Percentiles rank a stretch among this genome's conserved stretches.
phyloP scores from a whole-genome alignment of 2,113 vertebrate genomes.

The Regulus satrapa region DNA sequence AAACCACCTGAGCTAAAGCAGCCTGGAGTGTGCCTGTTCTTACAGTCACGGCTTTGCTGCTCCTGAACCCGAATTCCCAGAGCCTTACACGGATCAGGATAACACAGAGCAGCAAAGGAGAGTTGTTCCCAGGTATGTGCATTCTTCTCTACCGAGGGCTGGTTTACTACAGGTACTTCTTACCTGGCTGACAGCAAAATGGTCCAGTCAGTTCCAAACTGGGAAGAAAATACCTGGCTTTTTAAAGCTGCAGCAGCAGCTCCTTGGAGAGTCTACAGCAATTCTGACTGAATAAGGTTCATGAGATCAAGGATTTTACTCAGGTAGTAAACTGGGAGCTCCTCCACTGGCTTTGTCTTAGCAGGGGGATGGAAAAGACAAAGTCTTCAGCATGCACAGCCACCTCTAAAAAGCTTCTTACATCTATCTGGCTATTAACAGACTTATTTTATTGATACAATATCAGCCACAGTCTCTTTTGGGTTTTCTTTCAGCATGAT shows the following conservation, averaged over 20 bases:
- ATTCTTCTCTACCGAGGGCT: neutral
- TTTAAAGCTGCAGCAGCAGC: neutral
- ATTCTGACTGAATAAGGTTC: neutral
- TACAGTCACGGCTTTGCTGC: neutral
- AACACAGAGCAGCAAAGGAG: neutral
- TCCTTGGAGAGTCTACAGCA: neutral
- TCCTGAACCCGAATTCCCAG: neutral
- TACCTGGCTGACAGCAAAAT: neutral
- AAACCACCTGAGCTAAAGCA: neutral
- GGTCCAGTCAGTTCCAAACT: neutral
- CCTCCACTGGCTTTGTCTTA: neutral
- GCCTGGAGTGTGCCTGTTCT: neutral
- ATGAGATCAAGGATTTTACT: neutral
- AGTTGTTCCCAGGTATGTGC: neutral
- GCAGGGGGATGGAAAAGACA: neutral
- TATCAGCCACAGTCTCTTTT: neutral
- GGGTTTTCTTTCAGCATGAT: neutral
- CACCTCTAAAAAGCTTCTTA: neutral
- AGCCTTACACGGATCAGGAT: neutral
- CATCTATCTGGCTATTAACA: neutral
- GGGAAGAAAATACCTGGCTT: neutral
- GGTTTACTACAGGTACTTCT: neutral
- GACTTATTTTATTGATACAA: neutral
- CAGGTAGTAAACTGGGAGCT: neutral
- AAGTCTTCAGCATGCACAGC: neutral